Evolutionary conservation across 2,888 invertebrate species (phyloP).

Genomic region (Ethmia dodecea): DNA sequence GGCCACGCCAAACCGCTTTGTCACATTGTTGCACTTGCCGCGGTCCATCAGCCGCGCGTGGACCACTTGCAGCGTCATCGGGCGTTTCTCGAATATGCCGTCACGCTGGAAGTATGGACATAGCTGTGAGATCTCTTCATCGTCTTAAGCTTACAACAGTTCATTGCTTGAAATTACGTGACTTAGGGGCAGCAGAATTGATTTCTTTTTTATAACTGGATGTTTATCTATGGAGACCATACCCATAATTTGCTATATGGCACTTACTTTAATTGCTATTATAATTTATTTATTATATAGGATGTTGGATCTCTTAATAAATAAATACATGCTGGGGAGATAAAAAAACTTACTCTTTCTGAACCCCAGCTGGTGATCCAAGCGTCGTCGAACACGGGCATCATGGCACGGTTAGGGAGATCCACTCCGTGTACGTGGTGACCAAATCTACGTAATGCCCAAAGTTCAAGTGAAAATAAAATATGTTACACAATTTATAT

Average conservation of each 20-base stretch:
- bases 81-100: constrained; percentile 37
- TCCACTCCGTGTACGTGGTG: constrained; percentile 48
- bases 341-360: constrained; percentile 47
- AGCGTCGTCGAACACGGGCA: constrained; percentile 56
- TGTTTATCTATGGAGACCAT: too few species aligned
- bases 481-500: too few species aligned
- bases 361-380: constrained; percentile 65
- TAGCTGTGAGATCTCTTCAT: too few species aligned
- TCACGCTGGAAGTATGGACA: constrained; percentile 61
- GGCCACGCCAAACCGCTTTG: constrained; percentile 45
- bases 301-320: too few species aligned
- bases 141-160: too few species aligned
- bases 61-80: constrained; percentile 44
- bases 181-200: too few species aligned
- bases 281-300: too few species aligned
- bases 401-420: constrained; percentile 54
- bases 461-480: too few species aligned
- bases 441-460: constrained; percentile 46
- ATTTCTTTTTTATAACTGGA: too few species aligned
- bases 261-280: too few species aligned
- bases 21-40: constrained; percentile 53
- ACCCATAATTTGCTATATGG: too few species aligned
- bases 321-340: not conserved
- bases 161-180: too few species aligned
- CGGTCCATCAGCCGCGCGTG: constrained; percentile 41